phyloP scores from a whole-genome alignment of 2,888 invertebrate species.

The Camponotus fellah region DNA sequence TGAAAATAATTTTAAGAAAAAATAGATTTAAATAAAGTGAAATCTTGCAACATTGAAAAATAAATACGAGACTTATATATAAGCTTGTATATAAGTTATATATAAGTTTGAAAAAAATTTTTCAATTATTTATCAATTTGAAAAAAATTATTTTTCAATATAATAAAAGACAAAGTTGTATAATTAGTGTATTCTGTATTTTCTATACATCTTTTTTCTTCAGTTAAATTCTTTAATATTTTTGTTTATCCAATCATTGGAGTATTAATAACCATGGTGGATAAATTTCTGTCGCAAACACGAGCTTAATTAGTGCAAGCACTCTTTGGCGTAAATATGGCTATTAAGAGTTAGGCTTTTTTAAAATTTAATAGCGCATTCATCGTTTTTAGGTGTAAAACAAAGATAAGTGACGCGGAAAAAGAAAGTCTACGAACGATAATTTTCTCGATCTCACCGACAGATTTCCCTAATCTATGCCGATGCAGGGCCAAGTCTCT shows the following conservation, averaged over 20 bases:
- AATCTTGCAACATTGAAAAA: neutral
- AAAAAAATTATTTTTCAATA: constrained; percentile 6
- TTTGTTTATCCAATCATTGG: constrained; percentile 5
- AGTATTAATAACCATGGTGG: constrained; percentile 22
- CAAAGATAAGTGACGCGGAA: constrained; percentile 14
- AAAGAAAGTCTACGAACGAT: constrained; percentile 5
- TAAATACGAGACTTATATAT: neutral
- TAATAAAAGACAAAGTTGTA: neutral
- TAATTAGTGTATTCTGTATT: neutral
- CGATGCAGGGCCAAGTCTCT: neutral
- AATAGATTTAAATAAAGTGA: neutral
- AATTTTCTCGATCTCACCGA: neutral
- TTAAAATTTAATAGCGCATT: constrained; percentile 37
- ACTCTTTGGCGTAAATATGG: constrained; percentile 28
- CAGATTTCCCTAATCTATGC: constrained; percentile 33
- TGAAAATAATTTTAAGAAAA: constrained; percentile 6
- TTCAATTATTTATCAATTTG: too few relatives aligned
- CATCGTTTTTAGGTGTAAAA: neutral
- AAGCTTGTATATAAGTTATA: neutral
- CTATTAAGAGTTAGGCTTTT: constrained; percentile 29
- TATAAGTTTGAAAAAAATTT: neutral
- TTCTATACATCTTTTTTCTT: neutral
- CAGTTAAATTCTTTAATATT: constrained; percentile 8
- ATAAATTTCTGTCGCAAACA: constrained; percentile 27
- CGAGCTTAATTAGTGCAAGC: constrained; percentile 13